Evolutionary conservation across 2,888 invertebrate genomes (phyloP), one percentile per base, ranked within the genome.

Genomic region (Sepioteuthis lessoniana): DNA sequence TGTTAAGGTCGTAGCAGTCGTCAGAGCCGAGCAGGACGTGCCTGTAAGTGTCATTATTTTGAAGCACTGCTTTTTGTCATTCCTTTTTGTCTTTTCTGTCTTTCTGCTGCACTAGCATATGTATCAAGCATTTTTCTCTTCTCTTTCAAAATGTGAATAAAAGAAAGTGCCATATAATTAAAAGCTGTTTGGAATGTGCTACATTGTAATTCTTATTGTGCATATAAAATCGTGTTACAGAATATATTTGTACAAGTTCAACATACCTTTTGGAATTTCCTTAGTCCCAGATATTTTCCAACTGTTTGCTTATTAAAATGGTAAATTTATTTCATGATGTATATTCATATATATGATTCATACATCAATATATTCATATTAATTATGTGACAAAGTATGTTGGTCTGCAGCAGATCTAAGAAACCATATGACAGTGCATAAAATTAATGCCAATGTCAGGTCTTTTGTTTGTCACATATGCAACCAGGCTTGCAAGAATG

Each of bases 1-100:
- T 76, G 76, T 76, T 76, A 76, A 76, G 76, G 76, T 76, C 76
- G 76, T 76, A 76, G 76, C 76, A 76, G 76, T 76, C 76, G 76
- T 35, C 76, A 76, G 76, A 76, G 76, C 76, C 76, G 76, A 76
- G 19, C 76, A 76, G 76, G 76, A 76, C 76, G 76, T 76, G 76
- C 76, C 76, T 76, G 76, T 76, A 76, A 76, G 76, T 76, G 76
- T 76, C 35, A 76, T 76, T 76, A 76, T 76, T 76, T 76, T 76
- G 76, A 76, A 76, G n/a, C 76, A 76, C n/a, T 35, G 76, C 76
- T 76, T 76, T 76, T 35, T 76, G n/a, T 76, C 10, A 35, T 35
- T 76, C 76, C 25, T 76, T 31, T 28, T 31, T 28, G 21, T 60
- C 25, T 28, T 60, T 25, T 60, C 60, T 60, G 8, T 60, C n/a